Evolutionary conservation across 2,797 vertebrate genomes (phyloP).

Genomic region (Ctenosaura bakeri): DNA sequence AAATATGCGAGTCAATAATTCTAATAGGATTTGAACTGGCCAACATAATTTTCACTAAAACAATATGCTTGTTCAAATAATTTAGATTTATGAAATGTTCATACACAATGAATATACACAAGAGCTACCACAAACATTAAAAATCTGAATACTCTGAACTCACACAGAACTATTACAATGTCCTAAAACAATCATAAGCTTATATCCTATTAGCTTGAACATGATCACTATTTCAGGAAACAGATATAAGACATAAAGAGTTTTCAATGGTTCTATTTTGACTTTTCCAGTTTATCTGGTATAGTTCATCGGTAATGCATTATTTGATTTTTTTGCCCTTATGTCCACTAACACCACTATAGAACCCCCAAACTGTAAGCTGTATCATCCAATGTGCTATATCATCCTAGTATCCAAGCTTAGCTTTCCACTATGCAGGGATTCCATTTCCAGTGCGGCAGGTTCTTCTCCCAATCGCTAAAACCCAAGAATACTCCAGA

Average conservation of each 20-base stretch:
- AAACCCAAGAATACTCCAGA: slow-evolving; percentile 11
- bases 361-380: background rate
- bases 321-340: background rate
- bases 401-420: background rate
- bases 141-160: background rate
- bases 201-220: background rate
- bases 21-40: background rate
- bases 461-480: background rate
- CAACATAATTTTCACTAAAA: slow-evolving; percentile 16
- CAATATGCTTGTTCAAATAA: background rate
- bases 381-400: background rate
- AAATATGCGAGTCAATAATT: slow-evolving; percentile 5
- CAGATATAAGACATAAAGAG: background rate
- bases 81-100: background rate
- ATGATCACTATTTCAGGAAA: background rate
- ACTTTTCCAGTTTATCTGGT: background rate
- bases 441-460: background rate
- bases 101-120: background rate
- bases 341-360: background rate
- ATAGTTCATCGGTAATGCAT: background rate
- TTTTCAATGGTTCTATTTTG: background rate
- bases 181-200: background rate
- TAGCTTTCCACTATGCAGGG: background rate
- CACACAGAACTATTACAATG: no score
- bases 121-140: background rate